Percentiles rank a stretch among this genome's conserved stretches.
Evolutionary conservation across 2,797 vertebrate genomes (phyloP).

Genomic region (Sciurus carolinensis): DNA sequence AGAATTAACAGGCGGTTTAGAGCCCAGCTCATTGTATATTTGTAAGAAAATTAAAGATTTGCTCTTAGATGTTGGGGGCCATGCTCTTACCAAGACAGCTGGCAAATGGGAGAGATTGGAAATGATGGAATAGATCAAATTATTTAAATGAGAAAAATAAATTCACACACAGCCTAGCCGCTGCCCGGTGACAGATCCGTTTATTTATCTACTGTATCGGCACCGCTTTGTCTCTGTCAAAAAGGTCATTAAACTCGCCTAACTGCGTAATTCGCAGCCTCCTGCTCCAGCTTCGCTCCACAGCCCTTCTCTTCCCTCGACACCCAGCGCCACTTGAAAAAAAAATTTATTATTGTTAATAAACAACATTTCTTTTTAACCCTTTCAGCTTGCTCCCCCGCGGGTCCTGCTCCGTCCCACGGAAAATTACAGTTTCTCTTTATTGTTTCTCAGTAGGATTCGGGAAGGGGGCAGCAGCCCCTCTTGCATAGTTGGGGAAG

Average conservation of each 20-base stretch:
- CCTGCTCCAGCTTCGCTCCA: slow-evolving; percentile 63
- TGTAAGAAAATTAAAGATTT: slow-evolving; percentile 88
- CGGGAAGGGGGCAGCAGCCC: not conserved
- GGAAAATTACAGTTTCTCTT: slow-evolving; percentile 51
- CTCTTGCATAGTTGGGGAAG: not conserved
- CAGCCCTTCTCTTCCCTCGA: slow-evolving; percentile 72
- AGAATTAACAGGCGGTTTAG: slow-evolving; percentile 61
- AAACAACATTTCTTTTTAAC: slow-evolving; percentile 81
- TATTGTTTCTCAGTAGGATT: slow-evolving; percentile 46
- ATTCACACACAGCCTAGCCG: slow-evolving; percentile 82
- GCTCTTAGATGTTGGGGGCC: slow-evolving; percentile 83
- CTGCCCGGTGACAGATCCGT: slow-evolving; percentile 89
- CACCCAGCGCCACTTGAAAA: slow-evolving; percentile 81
- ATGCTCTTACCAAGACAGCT: slow-evolving; percentile 85
- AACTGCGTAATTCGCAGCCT: slow-evolving; percentile 81
- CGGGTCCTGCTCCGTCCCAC: not conserved
- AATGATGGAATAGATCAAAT: slow-evolving; percentile 88
- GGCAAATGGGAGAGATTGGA: slow-evolving; percentile 87
- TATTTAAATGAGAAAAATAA: slow-evolving; percentile 89
- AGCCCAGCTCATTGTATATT: slow-evolving; percentile 72
- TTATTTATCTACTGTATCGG: slow-evolving; percentile 86
- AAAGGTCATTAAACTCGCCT: slow-evolving; percentile 88
- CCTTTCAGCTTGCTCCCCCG: slow-evolving; percentile 61
- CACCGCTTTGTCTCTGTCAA: slow-evolving; percentile 90
- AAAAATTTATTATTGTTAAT: slow-evolving; percentile 82